These are phyloP conservation scores for Zaprionus obscuricornis DNA, from an alignment of 2,888 invertebrate genomes.

Conservation along the genomic window DNA sequence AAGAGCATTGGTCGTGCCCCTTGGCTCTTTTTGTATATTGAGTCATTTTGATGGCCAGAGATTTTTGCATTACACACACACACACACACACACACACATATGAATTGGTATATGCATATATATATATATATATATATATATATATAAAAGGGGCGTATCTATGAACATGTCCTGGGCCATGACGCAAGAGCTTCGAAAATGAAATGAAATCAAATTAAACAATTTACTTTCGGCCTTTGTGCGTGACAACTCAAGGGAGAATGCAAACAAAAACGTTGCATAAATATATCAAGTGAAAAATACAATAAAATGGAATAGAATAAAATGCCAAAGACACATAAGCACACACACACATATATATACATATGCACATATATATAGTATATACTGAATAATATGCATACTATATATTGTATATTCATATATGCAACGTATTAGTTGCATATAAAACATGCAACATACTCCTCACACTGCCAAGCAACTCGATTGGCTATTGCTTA, in stretches of 20 bases:
- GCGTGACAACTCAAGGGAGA: constrained; percentile 79
- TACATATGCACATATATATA: neutral
- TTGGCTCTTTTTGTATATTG: constrained; percentile 53
- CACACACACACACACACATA: constrained; percentile 13
- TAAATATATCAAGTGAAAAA: constrained; percentile 70
- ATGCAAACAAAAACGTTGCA: constrained; percentile 71
- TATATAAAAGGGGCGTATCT: constrained; percentile 10
- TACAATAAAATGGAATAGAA: constrained; percentile 60
- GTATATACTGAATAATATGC: neutral
- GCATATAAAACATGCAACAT: constrained; percentile 48
- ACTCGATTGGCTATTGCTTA: constrained; percentile 59
- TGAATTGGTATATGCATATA: constrained; percentile 1
- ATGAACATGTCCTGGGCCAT: constrained; percentile 32
- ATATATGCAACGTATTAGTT: constrained; percentile 29
- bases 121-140: neutral
- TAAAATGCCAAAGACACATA: constrained; percentile 66
- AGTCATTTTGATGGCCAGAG: constrained; percentile 65
- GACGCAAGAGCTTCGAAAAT: constrained; percentile 66
- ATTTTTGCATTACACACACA: constrained; percentile 51
- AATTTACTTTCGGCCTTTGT: constrained; percentile 77
- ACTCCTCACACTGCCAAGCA: constrained; percentile 29
- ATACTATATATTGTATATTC: neutral
- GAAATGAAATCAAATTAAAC: constrained; percentile 76
- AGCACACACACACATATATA: constrained; percentile 14
- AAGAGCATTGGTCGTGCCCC: too few relatives aligned